Base-by-base conservation (phyloP, 1,140 invertebrate genomes). In the Papilio aristodemus region DNA sequence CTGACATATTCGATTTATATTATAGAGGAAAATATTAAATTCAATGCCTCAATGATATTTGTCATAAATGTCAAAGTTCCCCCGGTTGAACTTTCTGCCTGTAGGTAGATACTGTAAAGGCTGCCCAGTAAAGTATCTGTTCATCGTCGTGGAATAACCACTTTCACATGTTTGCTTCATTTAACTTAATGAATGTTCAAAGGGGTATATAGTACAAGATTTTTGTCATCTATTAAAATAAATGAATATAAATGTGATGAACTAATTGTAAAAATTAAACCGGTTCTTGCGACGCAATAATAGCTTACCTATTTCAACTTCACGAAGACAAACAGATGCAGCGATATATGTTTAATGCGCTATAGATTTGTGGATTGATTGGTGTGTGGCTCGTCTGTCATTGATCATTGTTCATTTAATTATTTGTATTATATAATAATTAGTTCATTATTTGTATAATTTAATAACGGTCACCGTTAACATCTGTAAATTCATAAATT, bases 81-180 rank as follows among this genome's bases (percentile, higher is more conserved):
- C n/a, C n/a, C 1, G 0, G 1, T 19, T 38, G 7, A 60, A 58
- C 22, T 13, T 60, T 60, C 37, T 32, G 10, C n/a, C n/a, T n/a
- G n/a, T n/a, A n/a, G n/a, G n/a, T n/a, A n/a, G n/a, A n/a, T n/a
- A n/a, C n/a, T n/a, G n/a, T n/a, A n/a, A 38, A 17, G 10, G 59
- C 59, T 62, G n/a, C 32, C 59, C 14, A 39, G 14, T 38, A n/a
- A 17, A 17, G 32, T 32, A 19, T n/a, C n/a, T 19, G 59, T 41
- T 22, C 22, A 64, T 11, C 22, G 38, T 17, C 22, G 11, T 41
- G 60, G 38, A 41, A 43, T 43, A 39, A 41, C 19, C 38, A 64
- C 22, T 64, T 64, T 13, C 60, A 25, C 19, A 13, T 32, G 19
- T 25, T 41, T 64, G n/a, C 38, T 64, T 25, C 60, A 43, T 64